A percentile compares a stretch with the other conserved stretches of the same genome.
phyloP scores from a whole-genome alignment of 1,140 invertebrate species.

The Diprion similis region DNA sequence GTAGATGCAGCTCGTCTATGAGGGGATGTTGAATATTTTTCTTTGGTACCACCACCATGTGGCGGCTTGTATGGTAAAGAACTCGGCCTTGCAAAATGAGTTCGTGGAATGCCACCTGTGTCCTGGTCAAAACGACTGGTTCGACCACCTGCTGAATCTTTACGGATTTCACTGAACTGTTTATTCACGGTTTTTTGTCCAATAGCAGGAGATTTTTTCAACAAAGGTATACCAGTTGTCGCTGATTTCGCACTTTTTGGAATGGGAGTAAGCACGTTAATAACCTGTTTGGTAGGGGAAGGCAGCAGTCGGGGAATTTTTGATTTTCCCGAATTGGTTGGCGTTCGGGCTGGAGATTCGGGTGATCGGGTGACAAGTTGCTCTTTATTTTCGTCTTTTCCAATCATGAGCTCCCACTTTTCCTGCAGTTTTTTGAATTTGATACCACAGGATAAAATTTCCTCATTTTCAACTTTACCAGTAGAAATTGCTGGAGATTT shows the following conservation, averaged over 20 bases:
- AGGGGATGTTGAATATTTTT: conserved; percentile 59
- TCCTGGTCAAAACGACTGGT: conserved; percentile 68
- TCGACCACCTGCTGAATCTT: conserved; percentile 46
- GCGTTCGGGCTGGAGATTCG: conserved; percentile 57
- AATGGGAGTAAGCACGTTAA: conserved; percentile 39
- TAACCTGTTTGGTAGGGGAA: conserved; percentile 65
- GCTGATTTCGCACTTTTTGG: conserved; percentile 45
- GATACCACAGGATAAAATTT: conserved; percentile 54
- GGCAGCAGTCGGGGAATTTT: conserved; percentile 76
- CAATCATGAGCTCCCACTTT: conserved; percentile 83
- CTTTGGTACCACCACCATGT: conserved; percentile 55
- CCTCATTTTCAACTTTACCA: conserved; percentile 42
- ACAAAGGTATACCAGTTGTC: conserved; percentile 47
- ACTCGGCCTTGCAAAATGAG: conserved; percentile 62
- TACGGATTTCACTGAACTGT: conserved; percentile 39
- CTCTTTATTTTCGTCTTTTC: conserved; percentile 57
- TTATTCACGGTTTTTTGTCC: conserved; percentile 30
- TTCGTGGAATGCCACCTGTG: conserved; percentile 48
- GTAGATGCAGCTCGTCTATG: conserved; percentile 70
- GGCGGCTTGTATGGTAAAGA: conserved; percentile 70
- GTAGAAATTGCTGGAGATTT: conserved; percentile 17
- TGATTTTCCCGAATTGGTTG: conserved; percentile 61
- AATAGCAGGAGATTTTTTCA: conserved; percentile 45
- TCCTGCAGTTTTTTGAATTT: conserved; percentile 81
- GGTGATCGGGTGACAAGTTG: conserved; percentile 49